Conservation (phyloP, 2,113 vertebrate species). For the Marcusenius ussheri region DNA sequence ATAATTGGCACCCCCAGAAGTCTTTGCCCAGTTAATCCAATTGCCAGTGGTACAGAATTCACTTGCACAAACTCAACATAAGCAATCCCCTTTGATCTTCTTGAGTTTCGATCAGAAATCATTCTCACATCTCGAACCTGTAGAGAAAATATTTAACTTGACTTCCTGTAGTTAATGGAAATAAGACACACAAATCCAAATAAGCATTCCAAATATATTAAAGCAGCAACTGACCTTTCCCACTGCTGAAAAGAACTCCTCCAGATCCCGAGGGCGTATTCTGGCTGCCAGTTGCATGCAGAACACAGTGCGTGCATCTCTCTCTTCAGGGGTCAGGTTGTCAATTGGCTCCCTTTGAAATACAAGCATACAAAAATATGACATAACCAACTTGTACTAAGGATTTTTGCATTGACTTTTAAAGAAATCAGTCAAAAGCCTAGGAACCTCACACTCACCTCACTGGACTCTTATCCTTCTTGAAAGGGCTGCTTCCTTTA, state of each 20-base stretch:
- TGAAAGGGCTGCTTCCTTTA: constrained; percentile 86
- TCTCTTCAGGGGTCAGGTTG: constrained; percentile 93
- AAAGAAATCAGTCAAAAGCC: background rate
- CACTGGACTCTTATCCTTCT: constrained; percentile 92
- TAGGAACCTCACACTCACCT: constrained; percentile 60
- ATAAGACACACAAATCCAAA: background rate
- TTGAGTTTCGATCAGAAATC: constrained; percentile 95
- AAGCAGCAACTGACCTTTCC: constrained; percentile 71
- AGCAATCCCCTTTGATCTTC: constrained; percentile 95
- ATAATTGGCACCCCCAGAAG: constrained; percentile 95
- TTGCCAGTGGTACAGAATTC: constrained; percentile 93
- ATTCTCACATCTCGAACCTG: constrained; percentile 95
- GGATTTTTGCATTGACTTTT: background rate
- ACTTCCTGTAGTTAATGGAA: background rate
- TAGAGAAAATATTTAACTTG: background rate
- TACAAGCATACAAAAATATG: background rate
- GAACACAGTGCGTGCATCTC: constrained; percentile 94
- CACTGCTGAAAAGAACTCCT: constrained; percentile 97
- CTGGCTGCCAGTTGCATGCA: constrained; percentile 97
- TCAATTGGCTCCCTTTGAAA: constrained; percentile 82
- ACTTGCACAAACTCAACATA: constrained; percentile 95
- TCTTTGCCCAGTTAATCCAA: constrained; percentile 91
- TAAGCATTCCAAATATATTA: background rate
- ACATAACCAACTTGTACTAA: background rate
- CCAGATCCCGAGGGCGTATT: constrained; percentile 91